phyloP scores from a whole-genome alignment of 37 sponge, comb jelly and placozoan species.

The Aplysina aerophoba region DNA sequence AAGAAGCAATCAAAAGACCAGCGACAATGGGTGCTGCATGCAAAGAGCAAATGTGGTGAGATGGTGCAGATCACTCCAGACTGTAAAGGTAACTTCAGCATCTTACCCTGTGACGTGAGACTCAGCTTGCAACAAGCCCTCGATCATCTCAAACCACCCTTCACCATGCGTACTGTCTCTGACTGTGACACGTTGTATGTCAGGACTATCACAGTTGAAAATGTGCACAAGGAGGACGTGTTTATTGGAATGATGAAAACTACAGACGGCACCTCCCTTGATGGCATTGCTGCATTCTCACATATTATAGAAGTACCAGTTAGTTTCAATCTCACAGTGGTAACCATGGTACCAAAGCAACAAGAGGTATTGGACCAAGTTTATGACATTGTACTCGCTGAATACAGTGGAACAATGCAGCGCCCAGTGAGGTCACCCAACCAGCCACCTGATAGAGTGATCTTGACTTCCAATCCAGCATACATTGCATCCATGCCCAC shows the following conservation, averaged over 20 bases:
- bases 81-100: background rate
- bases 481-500: no score
- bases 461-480: no score
- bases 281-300: background rate
- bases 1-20: background rate
- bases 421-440: background rate
- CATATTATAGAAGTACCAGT: background rate
- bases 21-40: background rate
- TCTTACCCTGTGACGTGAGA: background rate
- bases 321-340: background rate
- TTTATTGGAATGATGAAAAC: slow-evolving; percentile 4
- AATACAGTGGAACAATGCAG: background rate
- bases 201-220: background rate
- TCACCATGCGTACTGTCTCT: background rate
- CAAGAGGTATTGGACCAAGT: background rate
- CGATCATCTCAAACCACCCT: background rate
- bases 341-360: slow-evolving; percentile 10
- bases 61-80: background rate
- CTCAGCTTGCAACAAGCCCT: background rate
- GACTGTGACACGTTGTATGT: background rate
- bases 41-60: background rate
- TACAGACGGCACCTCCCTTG: background rate
- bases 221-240: background rate
- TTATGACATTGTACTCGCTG: background rate
- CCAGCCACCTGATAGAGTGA: no score